Conservation (phyloP, 2,888 invertebrate genomes). For the Antheraea assamensis region DNA sequence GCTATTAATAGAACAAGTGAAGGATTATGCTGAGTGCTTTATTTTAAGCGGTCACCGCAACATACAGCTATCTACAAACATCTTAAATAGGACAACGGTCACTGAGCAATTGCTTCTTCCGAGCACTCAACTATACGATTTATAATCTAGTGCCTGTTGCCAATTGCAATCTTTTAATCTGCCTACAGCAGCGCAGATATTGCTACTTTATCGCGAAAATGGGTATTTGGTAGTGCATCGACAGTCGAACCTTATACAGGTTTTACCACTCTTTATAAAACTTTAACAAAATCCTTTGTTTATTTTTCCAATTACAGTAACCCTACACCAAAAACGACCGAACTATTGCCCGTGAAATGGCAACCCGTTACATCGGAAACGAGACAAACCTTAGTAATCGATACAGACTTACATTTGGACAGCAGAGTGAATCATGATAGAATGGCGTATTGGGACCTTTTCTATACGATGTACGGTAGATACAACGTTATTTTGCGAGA, state of each 20-base stretch:
- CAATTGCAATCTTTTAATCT: no score
- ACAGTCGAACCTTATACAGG: background rate
- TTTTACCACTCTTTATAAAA: background rate
- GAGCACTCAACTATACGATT: no score
- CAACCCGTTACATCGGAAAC: conserved; percentile 45
- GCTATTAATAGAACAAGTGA: no score
- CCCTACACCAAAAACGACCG: conserved; percentile 56
- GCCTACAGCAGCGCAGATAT: no score
- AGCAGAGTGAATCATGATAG: conserved; percentile 58
- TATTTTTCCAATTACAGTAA: conserved; percentile 67
- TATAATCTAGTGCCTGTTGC: no score
- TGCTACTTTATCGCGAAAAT: no score
- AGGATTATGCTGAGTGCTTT: no score
- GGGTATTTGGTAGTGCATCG: background rate
- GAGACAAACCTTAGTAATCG: conserved; percentile 64
- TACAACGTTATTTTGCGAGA: conserved; percentile 52
- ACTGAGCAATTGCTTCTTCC: no score
- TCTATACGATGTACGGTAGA: conserved; percentile 60
- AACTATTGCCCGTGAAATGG: conserved; percentile 60
- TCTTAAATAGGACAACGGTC: no score
- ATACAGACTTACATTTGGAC: conserved; percentile 52
- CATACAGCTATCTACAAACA: no score
- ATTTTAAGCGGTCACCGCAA: no score
- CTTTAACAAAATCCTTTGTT: background rate
- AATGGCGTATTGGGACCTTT: conserved; percentile 75